Evolutionary conservation across 2,797 vertebrate species (phyloP), one percentile per base, ranked within the genome.

Genomic region (Phataginus tricuspis): DNA sequence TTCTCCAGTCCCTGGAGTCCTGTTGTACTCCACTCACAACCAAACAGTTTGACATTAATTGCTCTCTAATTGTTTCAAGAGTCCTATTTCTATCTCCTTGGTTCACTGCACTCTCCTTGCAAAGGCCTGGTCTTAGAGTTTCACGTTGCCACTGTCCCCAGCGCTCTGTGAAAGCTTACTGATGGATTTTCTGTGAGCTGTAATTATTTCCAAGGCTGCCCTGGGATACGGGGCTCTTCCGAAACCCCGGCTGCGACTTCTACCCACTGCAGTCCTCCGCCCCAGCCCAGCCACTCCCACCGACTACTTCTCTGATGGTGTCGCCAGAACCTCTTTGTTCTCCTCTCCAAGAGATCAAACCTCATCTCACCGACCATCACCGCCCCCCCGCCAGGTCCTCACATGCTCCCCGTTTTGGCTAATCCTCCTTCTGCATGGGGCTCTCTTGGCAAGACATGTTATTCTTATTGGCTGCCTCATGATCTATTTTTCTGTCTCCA

Each of bases 21-120:
- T 37, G 21, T 27, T 68, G 61, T 80, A 85, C 51, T 88, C 39
- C 87, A 94, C 64, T 85, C 89, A 79, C 64, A 79, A 93, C 39
- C 86, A 94, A 93, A 84, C 69, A 4, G 85, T 63, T 79, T 90
- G 79, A 77, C 55, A 68, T 85, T 90, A 97, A 97, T 95, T 95
- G 97, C 61, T 94, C 91, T 85, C 91, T 96, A 94, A 97, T 96
- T 94, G 90, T 94, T 96, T 94, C 90, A 71, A 88, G 86, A 59
- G 37, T 51, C 75, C 71, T 96, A 96, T 96, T 97, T 97, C 96
- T 95, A 80, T 90, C 93, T 94, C 71, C 14, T 16, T 11, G 34
- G 85, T 31, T 23, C 53, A 37, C 55, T 39, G 75, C 72, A 55
- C 66, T 55, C 55, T 55, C 39, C 55, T 90, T 92, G 88, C 85